phyloP scores from a whole-genome alignment of 1,140 invertebrate species.

The Pachyrhynchus sulphureomaculatus region DNA sequence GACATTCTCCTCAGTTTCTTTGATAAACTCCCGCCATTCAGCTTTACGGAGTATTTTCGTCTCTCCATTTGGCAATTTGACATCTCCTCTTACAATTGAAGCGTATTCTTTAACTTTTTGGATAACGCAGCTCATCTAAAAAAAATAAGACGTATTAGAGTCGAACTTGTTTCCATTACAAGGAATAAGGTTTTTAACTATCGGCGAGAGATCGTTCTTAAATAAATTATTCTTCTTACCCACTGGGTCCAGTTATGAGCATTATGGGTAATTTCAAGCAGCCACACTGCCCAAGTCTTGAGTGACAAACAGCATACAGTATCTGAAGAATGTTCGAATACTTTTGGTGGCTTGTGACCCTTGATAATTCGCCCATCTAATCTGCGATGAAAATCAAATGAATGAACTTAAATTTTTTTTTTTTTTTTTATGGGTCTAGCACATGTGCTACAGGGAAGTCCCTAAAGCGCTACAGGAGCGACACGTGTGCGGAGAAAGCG shows the following conservation, averaged over 20 bases:
- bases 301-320: slow-evolving; percentile 43
- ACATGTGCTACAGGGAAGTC: too few species aligned
- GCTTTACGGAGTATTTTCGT: slow-evolving; percentile 35
- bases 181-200: too few species aligned
- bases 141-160: not conserved
- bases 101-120: slow-evolving; percentile 36
- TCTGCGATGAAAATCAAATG: not conserved
- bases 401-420: not conserved
- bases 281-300: slow-evolving; percentile 45
- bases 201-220: too few species aligned
- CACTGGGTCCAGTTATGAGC: slow-evolving; percentile 46
- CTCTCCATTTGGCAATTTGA: slow-evolving; percentile 27
- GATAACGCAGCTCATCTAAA: slow-evolving; percentile 36
- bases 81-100: slow-evolving; percentile 36
- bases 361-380: slow-evolving; percentile 20
- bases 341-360: slow-evolving; percentile 38
- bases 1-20: slow-evolving; percentile 39
- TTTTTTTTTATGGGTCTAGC: too few species aligned
- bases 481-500: too few species aligned
- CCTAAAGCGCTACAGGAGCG: too few species aligned
- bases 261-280: slow-evolving; percentile 43
- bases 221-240: slow-evolving; percentile 23
- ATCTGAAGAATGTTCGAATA: slow-evolving; percentile 39
- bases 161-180: too few species aligned
- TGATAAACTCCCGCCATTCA: slow-evolving; percentile 40